Base-by-base conservation (phyloP, 2,888 invertebrate species). In the Metopia argyrocephala region DNA sequence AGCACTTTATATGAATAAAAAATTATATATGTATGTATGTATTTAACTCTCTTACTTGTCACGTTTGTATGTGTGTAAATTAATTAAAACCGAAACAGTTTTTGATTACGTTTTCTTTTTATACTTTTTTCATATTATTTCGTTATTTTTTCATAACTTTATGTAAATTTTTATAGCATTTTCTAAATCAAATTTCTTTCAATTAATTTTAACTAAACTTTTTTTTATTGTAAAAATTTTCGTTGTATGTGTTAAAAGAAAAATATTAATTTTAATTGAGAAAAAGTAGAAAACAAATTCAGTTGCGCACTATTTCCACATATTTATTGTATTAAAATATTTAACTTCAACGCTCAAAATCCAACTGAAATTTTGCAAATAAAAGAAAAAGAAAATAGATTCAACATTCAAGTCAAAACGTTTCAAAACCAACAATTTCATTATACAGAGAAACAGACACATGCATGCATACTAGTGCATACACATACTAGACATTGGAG, bases 341-440 rank as follows among this genome's bases (percentile, higher is more conserved):
- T 70, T 68, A 80, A 75, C 78, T 78, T 81, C 81, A 66, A 81
- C 78, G 81, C 81, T 81, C 74, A 69, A 78, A 81, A 78, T 66
- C 69, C 81, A 75, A 81, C 81, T 81, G 74, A 78, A 70, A 66
- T 78, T 78, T 75, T 70, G 81, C 78, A 81, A 78, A 78, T 75
- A 73, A 69, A 76, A 71, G 66, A 76, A 80, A 80, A 74, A 78
- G 65, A 71, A 81, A 81, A 81, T 81, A 81, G 81, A 78, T 81
- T 78, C 66, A 65, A 65, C 76, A 56, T 69, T 38, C 38, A 38
- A 38, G 12, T 38, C 38, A 15, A 38, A 38, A 38, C 38, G 15
- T 38, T 38, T 38, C 38, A 38, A 38, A 38, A 38, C 38, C 38
- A 38, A 38, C 12, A 9, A n/a, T n/a, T n/a, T n/a, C n/a, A n/a